These are phyloP conservation scores for Pitta sordida DNA, from an alignment of 2,113 vertebrate genomes.

Conservation along the genomic window DNA sequence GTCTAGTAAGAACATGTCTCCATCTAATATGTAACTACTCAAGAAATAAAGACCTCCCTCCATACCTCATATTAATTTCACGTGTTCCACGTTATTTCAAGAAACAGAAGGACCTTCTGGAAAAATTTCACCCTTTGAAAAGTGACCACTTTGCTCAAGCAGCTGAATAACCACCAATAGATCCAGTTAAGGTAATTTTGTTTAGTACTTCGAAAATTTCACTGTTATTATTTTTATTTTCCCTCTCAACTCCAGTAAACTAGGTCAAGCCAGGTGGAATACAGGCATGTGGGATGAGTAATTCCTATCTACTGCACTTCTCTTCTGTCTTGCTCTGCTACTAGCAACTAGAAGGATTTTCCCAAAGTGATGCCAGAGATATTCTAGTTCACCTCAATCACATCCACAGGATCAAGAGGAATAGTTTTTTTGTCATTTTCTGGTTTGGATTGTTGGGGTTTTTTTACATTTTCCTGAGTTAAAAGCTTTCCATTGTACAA, in stretches of 20 bases:
- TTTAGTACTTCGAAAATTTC: background rate
- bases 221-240: background rate
- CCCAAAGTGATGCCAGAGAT: background rate
- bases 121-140: background rate
- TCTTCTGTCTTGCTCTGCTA: background rate
- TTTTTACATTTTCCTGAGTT: background rate
- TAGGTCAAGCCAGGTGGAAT: background rate
- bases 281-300: rapidly evolving
- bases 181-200: background rate
- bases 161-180: background rate
- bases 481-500: background rate
- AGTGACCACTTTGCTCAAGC: background rate
- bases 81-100: background rate
- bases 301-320: background rate
- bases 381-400: background rate
- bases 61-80: background rate
- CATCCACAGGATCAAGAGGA: background rate
- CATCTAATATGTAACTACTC: background rate
- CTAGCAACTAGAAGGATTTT: background rate
- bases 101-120: background rate
- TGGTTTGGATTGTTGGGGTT: background rate
- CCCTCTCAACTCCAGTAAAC: background rate
- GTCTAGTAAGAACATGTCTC: background rate
- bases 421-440: background rate
- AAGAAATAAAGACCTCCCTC: background rate